phyloP scores from a whole-genome alignment of 2,113 vertebrate genomes.

The Lamprotornis superbus region DNA sequence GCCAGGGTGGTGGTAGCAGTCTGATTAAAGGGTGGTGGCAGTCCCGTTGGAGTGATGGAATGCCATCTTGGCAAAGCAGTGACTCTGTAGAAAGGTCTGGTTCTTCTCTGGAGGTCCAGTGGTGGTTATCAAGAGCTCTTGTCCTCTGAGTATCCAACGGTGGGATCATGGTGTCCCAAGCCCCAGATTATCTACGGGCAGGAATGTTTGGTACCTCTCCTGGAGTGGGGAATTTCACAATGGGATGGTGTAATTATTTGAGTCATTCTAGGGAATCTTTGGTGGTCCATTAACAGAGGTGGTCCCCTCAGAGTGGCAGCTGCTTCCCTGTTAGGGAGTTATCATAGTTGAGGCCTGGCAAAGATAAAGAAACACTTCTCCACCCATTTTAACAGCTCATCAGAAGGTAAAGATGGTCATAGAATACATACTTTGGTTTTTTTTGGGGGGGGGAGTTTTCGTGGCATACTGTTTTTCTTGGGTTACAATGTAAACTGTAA shows the following conservation, averaged over 20 bases:
- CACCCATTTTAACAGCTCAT: not conserved
- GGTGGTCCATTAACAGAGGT: not conserved
- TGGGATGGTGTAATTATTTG: not conserved
- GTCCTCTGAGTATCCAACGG: not conserved
- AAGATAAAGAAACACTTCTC: not conserved
- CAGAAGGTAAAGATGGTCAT: too few relatives aligned
- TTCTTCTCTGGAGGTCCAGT: not conserved
- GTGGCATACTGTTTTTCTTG: too few relatives aligned
- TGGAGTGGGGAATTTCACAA: not conserved
- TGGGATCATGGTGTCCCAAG: rapidly evolving
- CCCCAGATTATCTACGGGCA: rapidly evolving
- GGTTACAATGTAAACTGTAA: too few relatives aligned
- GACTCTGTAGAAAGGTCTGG: not conserved
- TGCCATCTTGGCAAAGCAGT: rapidly evolving
- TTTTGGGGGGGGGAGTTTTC: too few relatives aligned
- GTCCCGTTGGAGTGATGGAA: not conserved
- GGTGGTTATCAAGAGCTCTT: too few relatives aligned
- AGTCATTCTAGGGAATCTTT: not conserved
- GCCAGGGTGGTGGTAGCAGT: not conserved
- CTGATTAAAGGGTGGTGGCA: not conserved
- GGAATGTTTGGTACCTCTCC: not conserved
- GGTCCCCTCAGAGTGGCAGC: rapidly evolving
- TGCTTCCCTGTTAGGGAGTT: not conserved
- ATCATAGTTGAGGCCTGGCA: not conserved
- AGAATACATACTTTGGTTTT: not conserved